Percentiles rank a stretch among this genome's conserved stretches.
Conservation (phyloP, 2,888 invertebrate species). For the Gymnoscelis rufifasciata region DNA sequence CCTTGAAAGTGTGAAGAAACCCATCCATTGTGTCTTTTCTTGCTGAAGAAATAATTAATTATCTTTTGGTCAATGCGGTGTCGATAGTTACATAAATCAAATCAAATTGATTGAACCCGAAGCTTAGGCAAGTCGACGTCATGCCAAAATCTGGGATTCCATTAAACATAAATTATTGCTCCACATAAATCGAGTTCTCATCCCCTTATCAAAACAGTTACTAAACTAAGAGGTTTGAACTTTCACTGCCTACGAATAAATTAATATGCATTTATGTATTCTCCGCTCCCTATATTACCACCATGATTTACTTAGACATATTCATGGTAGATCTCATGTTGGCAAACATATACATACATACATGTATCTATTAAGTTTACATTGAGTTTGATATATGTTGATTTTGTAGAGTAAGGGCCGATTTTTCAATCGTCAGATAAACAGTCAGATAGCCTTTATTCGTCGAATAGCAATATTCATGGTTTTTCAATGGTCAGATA, state of each 20-base stretch:
- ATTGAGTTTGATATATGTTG: too few relatives aligned
- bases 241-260: conserved; percentile 34
- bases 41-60: background rate
- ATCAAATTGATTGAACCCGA: background rate
- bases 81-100: conserved; percentile 1
- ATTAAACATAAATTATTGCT: conserved; percentile 16
- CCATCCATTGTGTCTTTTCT: background rate
- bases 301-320: conserved; percentile 21
- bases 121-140: conserved; percentile 3
- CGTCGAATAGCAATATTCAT: too few relatives aligned
- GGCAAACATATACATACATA: too few relatives aligned
- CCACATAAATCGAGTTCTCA: conserved; percentile 24
- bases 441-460: too few relatives aligned
- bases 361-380: too few relatives aligned
- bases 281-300: conserved; percentile 32
- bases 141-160: conserved; percentile 12
- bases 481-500: too few relatives aligned
- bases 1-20: background rate
- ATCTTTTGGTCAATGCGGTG: background rate
- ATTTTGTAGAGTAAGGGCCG: too few relatives aligned
- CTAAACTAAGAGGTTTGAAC: conserved; percentile 19
- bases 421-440: too few relatives aligned
- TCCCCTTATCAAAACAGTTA: conserved; percentile 25
- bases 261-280: conserved; percentile 45
- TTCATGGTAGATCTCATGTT: too few relatives aligned